Conservation (phyloP, 2,113 vertebrate species). For the Prionailurus bengalensis region DNA sequence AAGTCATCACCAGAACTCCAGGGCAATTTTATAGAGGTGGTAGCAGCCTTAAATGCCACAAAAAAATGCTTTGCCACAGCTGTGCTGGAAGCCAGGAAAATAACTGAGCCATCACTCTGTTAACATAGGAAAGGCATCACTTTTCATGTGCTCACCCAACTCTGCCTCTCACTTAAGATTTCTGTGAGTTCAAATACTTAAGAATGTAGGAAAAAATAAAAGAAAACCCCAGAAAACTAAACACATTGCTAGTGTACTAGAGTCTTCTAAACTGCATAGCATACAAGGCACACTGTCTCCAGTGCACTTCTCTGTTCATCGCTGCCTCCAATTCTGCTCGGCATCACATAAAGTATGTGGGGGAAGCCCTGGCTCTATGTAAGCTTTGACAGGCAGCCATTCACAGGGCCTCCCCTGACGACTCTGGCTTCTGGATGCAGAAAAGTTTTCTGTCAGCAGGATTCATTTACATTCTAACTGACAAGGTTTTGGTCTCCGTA, state of each 20-base stretch:
- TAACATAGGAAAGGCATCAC: neutral
- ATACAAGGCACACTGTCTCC: neutral
- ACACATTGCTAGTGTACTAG: neutral
- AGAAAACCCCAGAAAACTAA: neutral
- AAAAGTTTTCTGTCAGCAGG: conserved; percentile 63
- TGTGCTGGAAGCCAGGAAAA: neutral
- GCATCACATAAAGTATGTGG: accelerated
- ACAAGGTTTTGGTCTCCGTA: conserved; percentile 60
- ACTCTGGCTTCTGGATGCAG: conserved; percentile 18
- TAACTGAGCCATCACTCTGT: neutral
- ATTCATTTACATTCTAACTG: conserved; percentile 77
- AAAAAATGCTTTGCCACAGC: neutral
- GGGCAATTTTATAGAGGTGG: neutral
- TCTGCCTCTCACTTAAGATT: conserved; percentile 1
- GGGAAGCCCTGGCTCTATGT: neutral
- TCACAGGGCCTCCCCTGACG: neutral
- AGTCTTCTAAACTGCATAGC: neutral
- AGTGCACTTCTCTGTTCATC: accelerated
- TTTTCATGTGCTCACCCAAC: neutral
- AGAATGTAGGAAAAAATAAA: neutral
- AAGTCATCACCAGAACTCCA: neutral
- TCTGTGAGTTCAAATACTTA: neutral
- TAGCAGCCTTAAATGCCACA: neutral
- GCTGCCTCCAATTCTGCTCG: neutral
- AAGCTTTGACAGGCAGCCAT: conserved; percentile 2